Evolutionary conservation across 2,797 vertebrate genomes (phyloP).

Genomic region (Gadopsis marmoratus): DNA sequence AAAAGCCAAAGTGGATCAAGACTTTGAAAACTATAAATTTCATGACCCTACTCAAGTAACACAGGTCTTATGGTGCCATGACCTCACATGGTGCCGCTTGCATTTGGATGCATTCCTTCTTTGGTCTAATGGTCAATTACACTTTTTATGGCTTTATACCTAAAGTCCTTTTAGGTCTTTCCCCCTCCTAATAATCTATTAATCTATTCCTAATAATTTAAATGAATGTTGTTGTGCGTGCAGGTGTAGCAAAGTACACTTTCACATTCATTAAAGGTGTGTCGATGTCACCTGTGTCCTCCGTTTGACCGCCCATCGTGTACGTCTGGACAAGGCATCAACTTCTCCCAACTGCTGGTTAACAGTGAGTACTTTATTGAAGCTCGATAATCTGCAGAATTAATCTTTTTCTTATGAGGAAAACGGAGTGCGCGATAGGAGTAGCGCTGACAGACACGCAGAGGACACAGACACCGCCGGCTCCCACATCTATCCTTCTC

Average conservation of each 20-base stretch:
- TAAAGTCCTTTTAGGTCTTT: background rate
- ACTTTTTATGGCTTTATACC: background rate
- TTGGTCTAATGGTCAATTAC: background rate
- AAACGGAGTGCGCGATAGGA: constrained; percentile 73
- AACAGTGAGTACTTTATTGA: constrained; percentile 81
- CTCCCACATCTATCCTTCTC: constrained; percentile 53
- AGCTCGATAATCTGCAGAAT: constrained; percentile 81
- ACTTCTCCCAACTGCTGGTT: constrained; percentile 71
- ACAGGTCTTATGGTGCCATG: background rate
- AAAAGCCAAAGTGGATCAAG: background rate
- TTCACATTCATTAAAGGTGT: constrained; percentile 15
- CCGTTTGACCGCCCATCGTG: constrained; percentile 57
- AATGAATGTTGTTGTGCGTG: constrained; percentile 6
- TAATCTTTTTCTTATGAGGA: constrained; percentile 82
- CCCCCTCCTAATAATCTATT: no score
- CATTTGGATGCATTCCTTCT: constrained; percentile 19
- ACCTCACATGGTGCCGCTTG: constrained; percentile 24
- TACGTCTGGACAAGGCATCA: constrained; percentile 65
- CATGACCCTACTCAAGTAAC: background rate
- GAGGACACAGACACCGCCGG: constrained; percentile 65
- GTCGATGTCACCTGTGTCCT: constrained; percentile 38
- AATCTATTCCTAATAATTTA: no score
- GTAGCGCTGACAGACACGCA: constrained; percentile 75
- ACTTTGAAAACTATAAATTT: background rate
- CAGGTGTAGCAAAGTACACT: background rate